A percentile compares a stretch with the other conserved stretches of the same genome.
phyloP scores from a whole-genome alignment of 1,140 invertebrate genomes.

The Melanaphis sacchari region DNA sequence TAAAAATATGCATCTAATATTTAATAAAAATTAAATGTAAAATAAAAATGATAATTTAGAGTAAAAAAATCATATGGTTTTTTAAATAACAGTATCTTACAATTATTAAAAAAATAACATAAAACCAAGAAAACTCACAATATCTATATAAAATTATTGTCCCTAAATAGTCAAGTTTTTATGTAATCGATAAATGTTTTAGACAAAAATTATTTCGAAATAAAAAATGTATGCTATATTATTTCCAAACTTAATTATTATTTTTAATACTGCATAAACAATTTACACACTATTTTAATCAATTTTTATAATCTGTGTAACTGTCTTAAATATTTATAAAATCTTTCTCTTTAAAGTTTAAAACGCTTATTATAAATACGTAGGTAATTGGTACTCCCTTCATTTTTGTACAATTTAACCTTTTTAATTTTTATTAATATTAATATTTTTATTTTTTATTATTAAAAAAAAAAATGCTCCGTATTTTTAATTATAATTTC shows the following conservation, averaged over 20 bases:
- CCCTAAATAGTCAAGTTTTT: neutral
- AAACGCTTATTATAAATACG: neutral
- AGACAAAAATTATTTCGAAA: neutral
- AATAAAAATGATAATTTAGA: neutral
- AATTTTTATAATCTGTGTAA: neutral
- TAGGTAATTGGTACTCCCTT: neutral
- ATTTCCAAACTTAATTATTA: neutral
- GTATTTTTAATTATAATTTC: neutral
- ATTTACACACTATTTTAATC: neutral
- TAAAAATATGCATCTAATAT: neutral
- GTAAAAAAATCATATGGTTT: neutral
- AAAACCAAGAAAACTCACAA: neutral
- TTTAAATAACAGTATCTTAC: too few relatives aligned
- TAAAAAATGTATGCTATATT: neutral
- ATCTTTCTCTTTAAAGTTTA: neutral
- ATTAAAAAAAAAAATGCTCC: too few relatives aligned
- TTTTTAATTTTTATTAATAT: slow-evolving; percentile 1
- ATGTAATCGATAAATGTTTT: neutral
- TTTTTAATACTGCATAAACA: neutral
- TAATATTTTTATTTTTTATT: neutral
- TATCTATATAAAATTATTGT: neutral
- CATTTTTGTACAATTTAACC: neutral
- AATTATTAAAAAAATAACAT: neutral
- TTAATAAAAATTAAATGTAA: neutral
- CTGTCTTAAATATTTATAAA: neutral